A percentile compares a stretch with the other conserved stretches of the same genome.
Conservation (phyloP, 2,888 invertebrate genomes). For the Caenorhabditis doughertyi region DNA sequence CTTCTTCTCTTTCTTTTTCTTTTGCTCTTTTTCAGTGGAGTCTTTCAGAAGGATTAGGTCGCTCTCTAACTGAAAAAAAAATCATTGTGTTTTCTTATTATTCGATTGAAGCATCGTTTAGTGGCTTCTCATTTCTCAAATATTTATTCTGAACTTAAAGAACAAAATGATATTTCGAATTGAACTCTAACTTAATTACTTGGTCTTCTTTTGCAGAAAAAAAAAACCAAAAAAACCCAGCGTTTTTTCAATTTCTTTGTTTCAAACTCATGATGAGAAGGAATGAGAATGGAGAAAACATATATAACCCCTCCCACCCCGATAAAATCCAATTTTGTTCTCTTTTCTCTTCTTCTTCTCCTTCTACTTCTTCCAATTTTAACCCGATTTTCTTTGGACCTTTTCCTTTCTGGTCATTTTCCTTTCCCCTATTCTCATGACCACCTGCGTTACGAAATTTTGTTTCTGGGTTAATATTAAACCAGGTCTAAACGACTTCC, state of each 20-base stretch:
- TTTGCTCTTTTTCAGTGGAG: conserved; percentile 21
- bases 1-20: background rate
- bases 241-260: conserved; percentile 11
- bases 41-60: conserved; percentile 16
- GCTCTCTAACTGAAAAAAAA: background rate
- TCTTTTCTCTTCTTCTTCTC: background rate
- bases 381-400: conserved; percentile 58
- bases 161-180: background rate
- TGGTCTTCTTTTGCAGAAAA: background rate
- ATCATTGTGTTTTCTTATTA: conserved; percentile 13
- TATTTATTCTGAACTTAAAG: too few relatives aligned
- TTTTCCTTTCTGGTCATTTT: conserved; percentile 24
- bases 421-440: conserved; percentile 27
- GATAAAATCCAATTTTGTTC: conserved; percentile 43
- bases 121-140: background rate
- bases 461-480: background rate
- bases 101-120: conserved; percentile 14
- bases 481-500: background rate
- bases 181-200: background rate
- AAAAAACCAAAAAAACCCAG: conserved; percentile 4
- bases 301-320: conserved; percentile 21
- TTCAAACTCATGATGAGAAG: conserved; percentile 29
- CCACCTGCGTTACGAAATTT: conserved; percentile 39
- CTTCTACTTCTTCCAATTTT: conserved; percentile 38
- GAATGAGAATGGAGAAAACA: conserved; percentile 20